Base-by-base conservation (phyloP, 2,888 invertebrate genomes). In the Onchidella celtica region DNA sequence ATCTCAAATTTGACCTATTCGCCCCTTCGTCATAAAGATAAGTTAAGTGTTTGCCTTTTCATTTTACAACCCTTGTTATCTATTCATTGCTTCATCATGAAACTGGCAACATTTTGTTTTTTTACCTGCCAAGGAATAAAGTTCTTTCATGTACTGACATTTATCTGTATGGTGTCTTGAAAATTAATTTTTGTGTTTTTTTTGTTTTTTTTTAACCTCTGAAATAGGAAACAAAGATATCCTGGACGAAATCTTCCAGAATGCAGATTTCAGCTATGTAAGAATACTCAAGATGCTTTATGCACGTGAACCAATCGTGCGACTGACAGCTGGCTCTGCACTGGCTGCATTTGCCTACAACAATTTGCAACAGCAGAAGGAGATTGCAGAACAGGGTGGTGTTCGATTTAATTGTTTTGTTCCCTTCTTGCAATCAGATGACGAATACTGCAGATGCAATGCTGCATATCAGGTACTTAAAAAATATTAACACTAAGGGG, bases 381-480 rank as follows among this genome's bases (percentile, higher is more conserved):
- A 90, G 79, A 92, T 93, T 9, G 91, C 90, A 0, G 90, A 89
- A 47, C 90, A 92, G 84, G 93, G 92, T 0, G 92, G 93, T 3
- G 90, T 93, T 27, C 79, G 91, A 4, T 93, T 92, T 86, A 87
- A 86, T 83, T 92, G 91, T 74, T 92, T 93, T 80, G 87, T 89
- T 3, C 90, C 91, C 14, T 93, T 93, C 82, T 85, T 93, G 40
- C 86, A 90, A 78, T 92, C 92, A 1, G 87, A 89, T 34, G 90
- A 92, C 82, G 92, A 93, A 74, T 88, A 81, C 74, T 89, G 88
- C 85, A 86, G 92, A 78, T 92, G 92, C 72, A 86, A 89, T 83
- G 90, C 92, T 27, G 92, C 93, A 2, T 93, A 92, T 84, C 93
- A 93, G 92, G 92, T 93, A 77, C n/a, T n/a, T n/a, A n/a, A n/a